These are phyloP conservation scores for Rhinogobius similis DNA, from an alignment of 2,113 vertebrate species.

Conservation along the genomic window DNA sequence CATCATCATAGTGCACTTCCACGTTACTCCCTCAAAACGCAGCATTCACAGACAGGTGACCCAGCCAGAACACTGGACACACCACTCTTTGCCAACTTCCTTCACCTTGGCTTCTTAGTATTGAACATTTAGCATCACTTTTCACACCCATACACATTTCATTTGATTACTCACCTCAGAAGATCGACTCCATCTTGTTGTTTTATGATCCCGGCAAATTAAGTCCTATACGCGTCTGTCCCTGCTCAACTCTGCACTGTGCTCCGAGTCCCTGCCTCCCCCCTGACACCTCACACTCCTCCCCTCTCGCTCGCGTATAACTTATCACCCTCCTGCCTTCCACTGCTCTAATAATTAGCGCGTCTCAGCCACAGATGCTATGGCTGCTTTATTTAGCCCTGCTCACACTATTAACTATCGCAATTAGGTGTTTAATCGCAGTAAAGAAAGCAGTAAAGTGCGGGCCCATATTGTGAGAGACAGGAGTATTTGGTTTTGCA, in stretches of 20 bases:
- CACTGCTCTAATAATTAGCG: constrained; percentile 60
- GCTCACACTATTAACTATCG: constrained; percentile 44
- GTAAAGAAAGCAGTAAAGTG: constrained; percentile 49
- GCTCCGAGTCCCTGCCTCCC: constrained; percentile 52
- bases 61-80: constrained; percentile 25
- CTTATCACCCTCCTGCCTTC: constrained; percentile 65
- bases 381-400: constrained; percentile 60
- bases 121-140: constrained; percentile 53
- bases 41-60: constrained; percentile 36
- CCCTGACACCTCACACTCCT: constrained; percentile 45
- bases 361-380: constrained; percentile 61
- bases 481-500: constrained; percentile 32
- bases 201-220: constrained; percentile 70
- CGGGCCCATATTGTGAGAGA: constrained; percentile 13
- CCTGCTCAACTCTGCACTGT: constrained; percentile 63
- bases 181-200: constrained; percentile 70
- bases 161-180: constrained; percentile 66
- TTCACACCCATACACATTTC: background rate
- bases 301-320: constrained; percentile 51
- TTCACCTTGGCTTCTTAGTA: constrained; percentile 20
- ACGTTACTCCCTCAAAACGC: constrained; percentile 6
- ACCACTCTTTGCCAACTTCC: constrained; percentile 42
- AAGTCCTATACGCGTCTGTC: constrained; percentile 60
- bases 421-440: constrained; percentile 59
- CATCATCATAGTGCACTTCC: constrained; percentile 25